These are phyloP conservation scores for Pipistrellus pygmaeus DNA, from an alignment of 2,797 vertebrate genomes.

Conservation along the genomic window DNA sequence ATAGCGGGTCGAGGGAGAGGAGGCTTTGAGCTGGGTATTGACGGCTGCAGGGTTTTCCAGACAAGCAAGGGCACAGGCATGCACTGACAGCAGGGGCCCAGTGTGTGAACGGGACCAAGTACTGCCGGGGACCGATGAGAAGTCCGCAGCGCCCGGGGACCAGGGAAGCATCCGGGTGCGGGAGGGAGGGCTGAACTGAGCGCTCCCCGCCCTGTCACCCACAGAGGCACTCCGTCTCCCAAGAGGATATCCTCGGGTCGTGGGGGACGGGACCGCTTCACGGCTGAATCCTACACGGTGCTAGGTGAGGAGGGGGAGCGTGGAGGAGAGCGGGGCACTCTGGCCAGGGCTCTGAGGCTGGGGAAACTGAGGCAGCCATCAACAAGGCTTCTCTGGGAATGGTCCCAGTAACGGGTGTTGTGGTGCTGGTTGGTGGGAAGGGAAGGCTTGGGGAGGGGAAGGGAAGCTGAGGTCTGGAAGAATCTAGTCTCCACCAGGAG, in stretches of 20 bases:
- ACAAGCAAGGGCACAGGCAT: not conserved
- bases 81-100: not conserved
- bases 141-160: not conserved
- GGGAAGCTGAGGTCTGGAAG: not conserved
- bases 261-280: constrained; percentile 94
- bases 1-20: not conserved
- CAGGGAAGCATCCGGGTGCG: not conserved
- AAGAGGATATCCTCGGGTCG: constrained; percentile 93
- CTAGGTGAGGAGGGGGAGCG: constrained; percentile 89
- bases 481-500: not conserved
- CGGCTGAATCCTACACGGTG: constrained; percentile 97
- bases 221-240: constrained; percentile 94
- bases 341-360: not conserved
- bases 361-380: not conserved
- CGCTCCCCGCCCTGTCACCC: not conserved
- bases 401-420: not conserved
- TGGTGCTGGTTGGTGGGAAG: no score
- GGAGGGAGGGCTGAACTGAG: not conserved
- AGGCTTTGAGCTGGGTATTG: not conserved
- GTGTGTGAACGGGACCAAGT: not conserved
- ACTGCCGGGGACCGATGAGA: no score
- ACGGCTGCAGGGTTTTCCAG: not conserved
- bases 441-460: not conserved
- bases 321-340: not conserved
- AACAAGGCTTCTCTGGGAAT: not conserved